phyloP scores from a whole-genome alignment of 2,797 vertebrate genomes.

The Sebastes reedi region DNA sequence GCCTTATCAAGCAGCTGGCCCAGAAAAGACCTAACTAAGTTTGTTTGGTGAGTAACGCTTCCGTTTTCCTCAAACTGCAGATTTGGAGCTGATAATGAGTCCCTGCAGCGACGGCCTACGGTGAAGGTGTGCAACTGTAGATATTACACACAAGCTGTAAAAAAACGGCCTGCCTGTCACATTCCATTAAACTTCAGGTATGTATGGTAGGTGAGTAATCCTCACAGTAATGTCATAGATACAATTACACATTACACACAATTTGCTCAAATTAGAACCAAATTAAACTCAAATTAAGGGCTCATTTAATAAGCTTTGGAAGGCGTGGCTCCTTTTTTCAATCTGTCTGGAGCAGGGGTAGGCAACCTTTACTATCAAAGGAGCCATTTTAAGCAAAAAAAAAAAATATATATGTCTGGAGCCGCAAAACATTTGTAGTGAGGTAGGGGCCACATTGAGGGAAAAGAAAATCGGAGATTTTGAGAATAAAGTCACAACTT shows the following conservation, averaged over 20 bases:
- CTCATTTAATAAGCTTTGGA: not conserved
- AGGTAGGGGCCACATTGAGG: too few relatives aligned
- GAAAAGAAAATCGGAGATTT: too few relatives aligned
- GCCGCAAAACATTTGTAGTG: too few relatives aligned
- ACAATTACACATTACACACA: not conserved
- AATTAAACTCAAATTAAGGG: not conserved
- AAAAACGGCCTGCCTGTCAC: not conserved
- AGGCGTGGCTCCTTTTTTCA: not conserved
- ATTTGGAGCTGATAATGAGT: not conserved
- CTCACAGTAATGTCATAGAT: not conserved
- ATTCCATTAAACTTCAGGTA: not conserved
- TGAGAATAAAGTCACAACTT: too few relatives aligned
- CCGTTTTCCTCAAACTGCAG: conserved; percentile 5
- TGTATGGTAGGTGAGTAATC: not conserved
- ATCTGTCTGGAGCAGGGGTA: too few relatives aligned
- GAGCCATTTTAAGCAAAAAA: too few relatives aligned
- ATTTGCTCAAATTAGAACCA: not conserved
- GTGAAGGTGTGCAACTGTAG: conserved; percentile 3
- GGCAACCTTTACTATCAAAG: too few relatives aligned
- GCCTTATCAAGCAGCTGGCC: not conserved
- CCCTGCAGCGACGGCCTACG: not conserved
- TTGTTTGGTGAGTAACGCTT: conserved; percentile 16
- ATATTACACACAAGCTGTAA: not conserved
- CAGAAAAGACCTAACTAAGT: not conserved
- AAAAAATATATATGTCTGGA: too few relatives aligned